Percentiles rank a stretch among this genome's conserved stretches.
phyloP scores from a whole-genome alignment of 2,113 vertebrate species.

The Brachypodius melanocephalos region DNA sequence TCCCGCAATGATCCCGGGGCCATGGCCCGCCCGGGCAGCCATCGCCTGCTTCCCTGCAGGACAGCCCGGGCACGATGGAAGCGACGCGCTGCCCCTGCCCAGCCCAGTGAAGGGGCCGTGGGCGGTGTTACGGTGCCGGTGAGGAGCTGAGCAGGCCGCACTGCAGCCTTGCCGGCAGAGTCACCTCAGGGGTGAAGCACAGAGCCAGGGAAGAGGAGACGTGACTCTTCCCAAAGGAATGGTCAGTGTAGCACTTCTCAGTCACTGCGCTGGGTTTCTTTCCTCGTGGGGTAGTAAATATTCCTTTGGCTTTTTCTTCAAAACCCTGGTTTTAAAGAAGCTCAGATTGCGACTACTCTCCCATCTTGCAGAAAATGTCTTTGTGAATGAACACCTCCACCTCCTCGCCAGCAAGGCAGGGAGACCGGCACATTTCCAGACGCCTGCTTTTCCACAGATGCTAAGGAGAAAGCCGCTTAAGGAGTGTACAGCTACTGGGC shows the following conservation, averaged over 20 bases:
- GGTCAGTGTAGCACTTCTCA: neutral
- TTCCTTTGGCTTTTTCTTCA: neutral
- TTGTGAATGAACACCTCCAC: neutral
- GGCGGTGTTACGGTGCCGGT: accelerated
- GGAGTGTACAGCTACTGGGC: neutral
- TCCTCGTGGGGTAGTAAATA: neutral
- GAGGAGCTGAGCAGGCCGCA: neutral
- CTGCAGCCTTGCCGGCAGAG: neutral
- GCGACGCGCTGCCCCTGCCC: accelerated
- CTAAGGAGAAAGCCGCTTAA: neutral
- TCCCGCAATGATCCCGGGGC: accelerated
- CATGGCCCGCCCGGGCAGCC: neutral
- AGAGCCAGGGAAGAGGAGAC: neutral
- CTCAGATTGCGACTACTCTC: neutral
- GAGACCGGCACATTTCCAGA: neutral
- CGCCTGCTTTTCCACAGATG: neutral
- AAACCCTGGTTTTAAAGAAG: neutral
- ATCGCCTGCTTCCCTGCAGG: accelerated
- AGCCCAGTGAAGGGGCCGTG: accelerated
- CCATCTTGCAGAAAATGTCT: neutral
- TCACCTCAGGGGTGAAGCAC: neutral
- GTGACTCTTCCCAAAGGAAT: neutral
- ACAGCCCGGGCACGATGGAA: accelerated
- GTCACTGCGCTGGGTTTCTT: neutral
- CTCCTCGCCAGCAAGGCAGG: neutral